These are phyloP conservation scores for Parazoanthus atlanticus DNA, from an alignment of 92 coral and sea anemone species.

Conservation along the genomic window DNA sequence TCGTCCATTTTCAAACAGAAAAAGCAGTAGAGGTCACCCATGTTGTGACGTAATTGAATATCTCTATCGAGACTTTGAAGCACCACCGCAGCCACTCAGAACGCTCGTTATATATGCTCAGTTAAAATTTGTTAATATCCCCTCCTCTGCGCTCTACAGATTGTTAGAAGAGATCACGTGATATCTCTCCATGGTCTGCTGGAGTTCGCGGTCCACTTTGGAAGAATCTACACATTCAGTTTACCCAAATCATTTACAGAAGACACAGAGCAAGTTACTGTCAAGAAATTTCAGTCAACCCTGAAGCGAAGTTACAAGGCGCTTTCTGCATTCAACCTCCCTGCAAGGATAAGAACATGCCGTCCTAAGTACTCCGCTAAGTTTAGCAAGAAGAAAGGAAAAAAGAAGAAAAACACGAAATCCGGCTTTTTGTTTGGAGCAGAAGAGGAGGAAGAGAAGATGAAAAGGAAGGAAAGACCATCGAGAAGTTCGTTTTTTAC, in stretches of 20 bases:
- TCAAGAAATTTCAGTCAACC: constrained; percentile 77
- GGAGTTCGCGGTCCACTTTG: constrained; percentile 90
- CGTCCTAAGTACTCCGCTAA: constrained; percentile 32
- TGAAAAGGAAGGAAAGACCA: constrained; percentile 64
- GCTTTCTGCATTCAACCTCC: constrained; percentile 11
- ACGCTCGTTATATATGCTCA: no score
- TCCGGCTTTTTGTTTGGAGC: background rate
- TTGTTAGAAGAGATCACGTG: constrained; percentile 80
- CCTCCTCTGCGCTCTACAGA: constrained; percentile 9
- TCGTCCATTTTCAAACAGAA: no score
- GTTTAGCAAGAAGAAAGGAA: constrained; percentile 40
- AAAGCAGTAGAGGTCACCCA: no score
- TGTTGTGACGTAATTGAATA: no score
- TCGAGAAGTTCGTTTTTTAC: constrained; percentile 89
- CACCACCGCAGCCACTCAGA: no score
- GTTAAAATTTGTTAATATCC: background rate
- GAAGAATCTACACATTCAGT: constrained; percentile 88
- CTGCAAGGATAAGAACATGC: constrained; percentile 34
- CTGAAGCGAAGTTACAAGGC: constrained; percentile 64
- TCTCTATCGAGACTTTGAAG: no score
- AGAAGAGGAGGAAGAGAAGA: constrained; percentile 52
- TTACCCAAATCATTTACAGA: constrained; percentile 90
- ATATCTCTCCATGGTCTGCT: constrained; percentile 76
- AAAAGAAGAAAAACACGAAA: constrained; percentile 57
- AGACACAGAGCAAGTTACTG: constrained; percentile 87